Base-by-base conservation (phyloP, 2,797 vertebrate species). In the Propithecus perrieri region DNA sequence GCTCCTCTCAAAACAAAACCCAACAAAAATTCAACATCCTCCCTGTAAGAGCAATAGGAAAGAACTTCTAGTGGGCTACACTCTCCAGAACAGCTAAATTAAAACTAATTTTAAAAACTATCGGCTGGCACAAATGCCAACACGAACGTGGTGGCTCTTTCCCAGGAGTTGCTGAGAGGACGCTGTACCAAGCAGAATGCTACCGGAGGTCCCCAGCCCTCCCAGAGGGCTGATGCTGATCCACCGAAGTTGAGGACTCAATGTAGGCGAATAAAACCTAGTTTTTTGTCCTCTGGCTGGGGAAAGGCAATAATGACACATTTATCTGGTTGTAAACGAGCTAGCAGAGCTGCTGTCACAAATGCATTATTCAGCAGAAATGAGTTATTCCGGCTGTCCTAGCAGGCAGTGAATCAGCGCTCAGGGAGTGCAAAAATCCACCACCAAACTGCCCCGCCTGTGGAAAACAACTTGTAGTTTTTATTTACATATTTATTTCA, bases 361-460 rank as follows among this genome's bases (percentile, higher is more conserved):
- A 33, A 78, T 0, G 48, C 69, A 84, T 86, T 76, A 63, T 65
- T 96, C 95, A 96, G 96, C 85, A 86, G 97, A 86, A 96, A 80
- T 0, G 75, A 67, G 50, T 20, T 33, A 59, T 41, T 85, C 85
- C 75, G 61, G 80, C 94, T 30, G 79, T 75, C 35, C 69, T 38
- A 0, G 84, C 53, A 78, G 81, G 84, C 12, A 59, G 38, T 14
- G 9, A 85, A 28, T 71, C 83, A 1, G 18, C 2, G 38, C 4
- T 0, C 59, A 1, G n/a, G 5, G 46, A 15, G 4, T 2, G 20
- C 78, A 43, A 84, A 85, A 28, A 17, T 5, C 38, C 72, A 33
- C 85, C 26, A 11, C 61, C 48, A 50, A 55, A 57, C 46, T 2
- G 24, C 26, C 79, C 80, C 6, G 18, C 75, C 53, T 9, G 11